Base-by-base conservation (phyloP, 1,140 invertebrate genomes). In the Eufriesea mexicana region DNA sequence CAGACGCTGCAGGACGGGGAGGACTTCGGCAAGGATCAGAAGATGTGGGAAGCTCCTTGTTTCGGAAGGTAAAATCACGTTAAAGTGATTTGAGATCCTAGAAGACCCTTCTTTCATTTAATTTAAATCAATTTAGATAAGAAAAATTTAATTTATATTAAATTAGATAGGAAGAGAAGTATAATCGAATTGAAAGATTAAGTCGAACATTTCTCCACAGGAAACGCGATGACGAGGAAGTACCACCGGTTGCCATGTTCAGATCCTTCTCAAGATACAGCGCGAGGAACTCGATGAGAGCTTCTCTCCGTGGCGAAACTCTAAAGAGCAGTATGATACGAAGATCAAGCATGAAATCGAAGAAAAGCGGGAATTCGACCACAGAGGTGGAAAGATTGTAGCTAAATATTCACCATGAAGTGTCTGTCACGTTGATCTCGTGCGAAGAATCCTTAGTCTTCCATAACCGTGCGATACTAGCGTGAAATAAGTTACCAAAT, bases 1-100 rank as follows among this genome's bases (percentile, higher is more conserved):
- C 97, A 98, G 90, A 97, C 97, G 0, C 91, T 98, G 2, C 95
- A 96, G 76, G 97, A 98, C 90, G 97, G 97, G 14, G 97, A 98
- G 94, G 95, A 97, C 85, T 98, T 98, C 90, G 97, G 97, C 54
- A 96, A 95, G 64, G 95, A 97, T 79, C 97, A 98, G 90, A 95
- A 95, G 86, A 96, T 98, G 84, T 97, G 96, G 95, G 97, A 97
- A 83, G 96, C 96, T 84, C 97, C 97, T n/a, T 97, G 97, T 88
- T 94, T 96, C 79, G 94, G 95, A 75, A 95, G 95, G 96, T 96
- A 91, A 93, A 92, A 92, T n/a, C 42, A 47, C 42, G 1, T 14
- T 4, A 35, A 4, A 35, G 35, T 35, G 35, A 35, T 35, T 35
- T 4, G 35, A 35, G 35, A 35, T 35, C 1, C 35, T 1, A 35